Base-by-base conservation (phyloP, 1,140 invertebrate genomes). In the Anthonomus grandis region DNA sequence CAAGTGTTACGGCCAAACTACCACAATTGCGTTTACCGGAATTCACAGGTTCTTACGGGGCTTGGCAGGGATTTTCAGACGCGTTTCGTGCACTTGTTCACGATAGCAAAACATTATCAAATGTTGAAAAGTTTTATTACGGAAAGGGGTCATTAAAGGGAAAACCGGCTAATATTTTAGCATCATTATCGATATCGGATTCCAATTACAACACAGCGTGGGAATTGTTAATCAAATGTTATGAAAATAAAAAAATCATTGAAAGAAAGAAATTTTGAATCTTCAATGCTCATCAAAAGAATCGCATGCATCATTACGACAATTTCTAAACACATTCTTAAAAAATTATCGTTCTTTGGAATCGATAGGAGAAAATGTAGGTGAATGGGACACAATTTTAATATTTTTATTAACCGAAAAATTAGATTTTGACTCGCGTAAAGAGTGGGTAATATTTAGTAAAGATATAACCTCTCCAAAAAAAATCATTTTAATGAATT, bases 181-280 rank as follows among this genome's bases (percentile, higher is more conserved):
- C 8, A 15, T 39, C 8, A 8, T 6, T 39, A 6, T 6, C 12
- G 6, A 15, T 39, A 6, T 10, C 37, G 8, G 37, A 39, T 12
- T n/a, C 9, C 8, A 39, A 39, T 15, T 39, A 39, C 0, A 39
- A 39, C 8, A 15, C 8, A 8, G 37, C 37, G 12, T 39, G 37
- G 37, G 17, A 39, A 8, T 39, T 39, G 6, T 39, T 39, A 15
- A 8, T 8, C 6, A 17, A 39, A 15, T 17, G 37, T 15, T 39
- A n/a, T 39, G 37, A 39, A 39, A 39, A 39, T 39, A 39, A 39
- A 39, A 39, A 39, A 17, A 15, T 39, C 17, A 39, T 39, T 10
- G 17, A n/a, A 15, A n/a, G 6, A 39, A 17, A 15, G 15, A 6
- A 10, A 39, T 39, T 39, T 10, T 39, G 8, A 17, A 39, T 0